Base-by-base conservation (phyloP, 2,113 vertebrate genomes). In the Mola mola region DNA sequence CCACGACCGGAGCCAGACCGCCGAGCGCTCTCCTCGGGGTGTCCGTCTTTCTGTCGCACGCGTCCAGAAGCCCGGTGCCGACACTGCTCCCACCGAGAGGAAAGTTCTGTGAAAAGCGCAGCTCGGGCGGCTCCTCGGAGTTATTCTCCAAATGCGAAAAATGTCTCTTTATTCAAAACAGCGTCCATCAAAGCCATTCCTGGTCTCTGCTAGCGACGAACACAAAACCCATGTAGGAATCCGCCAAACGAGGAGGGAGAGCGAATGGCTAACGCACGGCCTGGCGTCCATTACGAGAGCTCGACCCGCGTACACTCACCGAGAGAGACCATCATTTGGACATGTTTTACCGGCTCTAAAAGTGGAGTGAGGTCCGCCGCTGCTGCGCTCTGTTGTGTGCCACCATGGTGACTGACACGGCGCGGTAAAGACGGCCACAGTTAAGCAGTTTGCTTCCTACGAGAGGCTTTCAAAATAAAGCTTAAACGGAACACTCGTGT, bases 341-440 rank as follows among this genome's bases (percentile, higher is more conserved):
- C 66, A 48, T 77, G 58, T 68, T 62, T 40, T 13, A 38, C n/a
- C 16, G 38, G 48, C 9, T 47, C 67, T 75, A 82, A 76, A 83
- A 87, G 79, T 80, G 78, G 28, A 53, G 66, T 64, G 49, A 49
- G 55, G 40, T 78, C 65, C 72, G 46, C 75, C 72, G 78, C 81
- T 74, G 72, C 71, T 84, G 40, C 5, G 66, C 66, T 78, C 80
- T 88, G 90, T 88, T 89, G 84, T 93, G 6, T 72, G 82, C 88
- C 89, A 90, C 92, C 92, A 93, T 93, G 90, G 90, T 91, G 90
- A 92, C 89, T 90, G 90, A 83, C 66, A 71, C 65, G 34, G 62
- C 2, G 21, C 0, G 0, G 21, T 65, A 16, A 73, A 72, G 53
- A 0, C 15, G 1, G 9, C 3, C 5, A 0, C 0, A 6, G 1